These are phyloP conservation scores for Calephelis nemesis DNA, from an alignment of 1,140 invertebrate species.

Conservation along the genomic window DNA sequence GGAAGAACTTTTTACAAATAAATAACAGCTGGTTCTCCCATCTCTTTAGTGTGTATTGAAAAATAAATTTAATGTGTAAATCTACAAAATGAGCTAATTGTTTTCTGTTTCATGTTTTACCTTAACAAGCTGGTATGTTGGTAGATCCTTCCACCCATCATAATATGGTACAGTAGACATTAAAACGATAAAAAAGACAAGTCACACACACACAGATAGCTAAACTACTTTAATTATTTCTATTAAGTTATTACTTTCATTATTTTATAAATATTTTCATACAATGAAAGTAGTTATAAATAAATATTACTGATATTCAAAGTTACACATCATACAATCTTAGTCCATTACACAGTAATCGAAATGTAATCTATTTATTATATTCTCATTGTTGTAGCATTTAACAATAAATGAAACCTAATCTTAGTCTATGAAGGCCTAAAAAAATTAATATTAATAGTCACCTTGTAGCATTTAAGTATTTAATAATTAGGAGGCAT, in stretches of 20 bases:
- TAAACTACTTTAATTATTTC: conserved; percentile 56
- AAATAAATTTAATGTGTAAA: conserved; percentile 65
- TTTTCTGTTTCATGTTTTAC: conserved; percentile 72
- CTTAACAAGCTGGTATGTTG: conserved; percentile 81
- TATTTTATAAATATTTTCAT: conserved; percentile 20
- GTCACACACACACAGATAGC: conserved; percentile 76
- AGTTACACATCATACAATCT: too few species aligned
- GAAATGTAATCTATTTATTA: too few species aligned
- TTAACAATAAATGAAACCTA: too few species aligned
- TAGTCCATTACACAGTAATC: too few species aligned
- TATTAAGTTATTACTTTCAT: conserved; percentile 29
- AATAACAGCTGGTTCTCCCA: neutral
- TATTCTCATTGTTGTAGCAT: too few species aligned
- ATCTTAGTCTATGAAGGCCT: too few species aligned
- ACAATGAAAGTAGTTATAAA: conserved; percentile 10
- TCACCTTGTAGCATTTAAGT: too few species aligned
- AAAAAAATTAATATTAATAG: too few species aligned
- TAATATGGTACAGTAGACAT: conserved; percentile 75
- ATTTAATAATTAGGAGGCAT: too few species aligned
- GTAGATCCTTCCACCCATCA: conserved; percentile 79
- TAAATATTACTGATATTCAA: too few species aligned
- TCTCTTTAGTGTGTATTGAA: conserved; percentile 18
- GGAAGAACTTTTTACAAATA: neutral
- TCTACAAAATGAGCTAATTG: conserved; percentile 70
- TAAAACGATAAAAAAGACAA: conserved; percentile 78